Evolutionary conservation across 2,888 invertebrate genomes (phyloP).

Genomic region (Xanthorhoe designata): DNA sequence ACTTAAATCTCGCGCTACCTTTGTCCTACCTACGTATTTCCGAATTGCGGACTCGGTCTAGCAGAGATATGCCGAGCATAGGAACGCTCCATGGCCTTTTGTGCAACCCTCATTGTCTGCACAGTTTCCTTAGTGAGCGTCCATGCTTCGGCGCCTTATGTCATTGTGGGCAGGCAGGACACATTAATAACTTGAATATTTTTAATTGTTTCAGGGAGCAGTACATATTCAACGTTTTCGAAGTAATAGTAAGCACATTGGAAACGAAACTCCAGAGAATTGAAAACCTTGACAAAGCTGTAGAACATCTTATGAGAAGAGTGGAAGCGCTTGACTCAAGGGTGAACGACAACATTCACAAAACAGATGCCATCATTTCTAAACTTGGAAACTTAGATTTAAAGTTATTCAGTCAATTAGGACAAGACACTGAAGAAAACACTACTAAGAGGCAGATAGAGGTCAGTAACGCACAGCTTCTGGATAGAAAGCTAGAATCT

Average conservation of each 20-base stretch:
- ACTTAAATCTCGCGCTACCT: no score
- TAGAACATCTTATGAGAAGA: conserved; percentile 93
- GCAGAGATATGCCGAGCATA: no score
- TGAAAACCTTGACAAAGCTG: conserved; percentile 94
- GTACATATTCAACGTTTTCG: conserved; percentile 95
- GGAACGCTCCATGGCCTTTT: no score
- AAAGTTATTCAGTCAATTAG: conserved; percentile 88
- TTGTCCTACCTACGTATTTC: no score
- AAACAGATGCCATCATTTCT: conserved; percentile 93
- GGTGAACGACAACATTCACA: conserved; percentile 93
- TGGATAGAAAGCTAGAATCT: conserved; percentile 89
- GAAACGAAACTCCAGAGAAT: conserved; percentile 95
- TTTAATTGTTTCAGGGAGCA: conserved; percentile 90
- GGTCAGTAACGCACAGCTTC: conserved; percentile 73
- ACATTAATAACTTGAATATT: background rate
- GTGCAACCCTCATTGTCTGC: no score
- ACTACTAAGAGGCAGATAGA: conserved; percentile 52
- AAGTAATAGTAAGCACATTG: conserved; percentile 94
- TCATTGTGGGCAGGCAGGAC: no score
- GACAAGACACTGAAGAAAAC: conserved; percentile 67
- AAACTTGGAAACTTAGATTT: conserved; percentile 91
- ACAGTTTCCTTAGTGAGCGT: no score
- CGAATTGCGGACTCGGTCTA: no score
- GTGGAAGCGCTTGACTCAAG: conserved; percentile 93
- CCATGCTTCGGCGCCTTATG: no score